Percentiles rank a stretch among this genome's conserved stretches.
Conservation (phyloP, 1,140 invertebrate genomes). For the Helicoverpa armigera region DNA sequence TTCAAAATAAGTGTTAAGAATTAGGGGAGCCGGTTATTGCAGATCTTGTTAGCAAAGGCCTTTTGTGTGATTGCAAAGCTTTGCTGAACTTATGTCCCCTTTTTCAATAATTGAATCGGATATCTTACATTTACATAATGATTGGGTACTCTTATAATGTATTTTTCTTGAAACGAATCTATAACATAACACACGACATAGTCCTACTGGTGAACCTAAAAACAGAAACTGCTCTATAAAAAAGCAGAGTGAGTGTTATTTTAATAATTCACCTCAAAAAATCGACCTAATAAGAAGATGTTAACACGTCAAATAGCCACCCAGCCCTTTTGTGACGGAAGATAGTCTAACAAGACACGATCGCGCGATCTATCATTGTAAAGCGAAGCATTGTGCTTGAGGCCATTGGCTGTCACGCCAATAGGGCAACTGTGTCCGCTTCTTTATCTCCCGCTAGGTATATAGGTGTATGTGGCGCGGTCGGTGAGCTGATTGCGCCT, state of each 20-base stretch:
- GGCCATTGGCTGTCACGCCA: slow-evolving; percentile 42
- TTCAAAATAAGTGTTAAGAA: not conserved
- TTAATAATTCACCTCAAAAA: no score
- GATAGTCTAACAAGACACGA: slow-evolving; percentile 31
- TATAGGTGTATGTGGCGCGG: slow-evolving; percentile 59
- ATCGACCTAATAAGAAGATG: no score
- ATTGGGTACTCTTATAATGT: no score
- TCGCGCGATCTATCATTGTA: slow-evolving; percentile 33
- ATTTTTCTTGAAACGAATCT: no score
- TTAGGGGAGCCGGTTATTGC: not conserved
- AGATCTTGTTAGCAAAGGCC: slow-evolving; percentile 15
- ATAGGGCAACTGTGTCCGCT: slow-evolving; percentile 60
- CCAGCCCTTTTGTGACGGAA: slow-evolving; percentile 25
- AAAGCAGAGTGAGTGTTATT: no score
- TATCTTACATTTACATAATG: no score
- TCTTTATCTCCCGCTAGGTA: slow-evolving; percentile 65
- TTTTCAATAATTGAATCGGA: slow-evolving; percentile 16
- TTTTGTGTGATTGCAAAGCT: not conserved
- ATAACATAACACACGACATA: no score
- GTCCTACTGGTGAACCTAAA: no score
- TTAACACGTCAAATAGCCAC: not conserved
- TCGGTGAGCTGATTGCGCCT: slow-evolving; percentile 75
- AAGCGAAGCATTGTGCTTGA: slow-evolving; percentile 43
- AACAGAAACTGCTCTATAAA: no score
- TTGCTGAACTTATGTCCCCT: not conserved